Base-by-base conservation (phyloP, 2,113 vertebrate species). In the Lipophrys pholis region DNA sequence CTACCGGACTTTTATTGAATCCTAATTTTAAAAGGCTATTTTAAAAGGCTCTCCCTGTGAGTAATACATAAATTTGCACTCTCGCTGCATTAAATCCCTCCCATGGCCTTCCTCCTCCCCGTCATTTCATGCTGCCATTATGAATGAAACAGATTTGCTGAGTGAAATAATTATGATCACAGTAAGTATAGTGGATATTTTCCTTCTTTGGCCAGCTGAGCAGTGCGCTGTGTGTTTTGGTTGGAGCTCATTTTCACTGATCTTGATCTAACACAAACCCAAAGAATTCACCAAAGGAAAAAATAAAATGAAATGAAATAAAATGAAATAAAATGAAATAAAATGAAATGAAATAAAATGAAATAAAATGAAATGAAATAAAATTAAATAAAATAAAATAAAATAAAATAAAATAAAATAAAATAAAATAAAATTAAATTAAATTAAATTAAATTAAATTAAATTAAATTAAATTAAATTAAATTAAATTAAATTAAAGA, bases 231-330 rank as follows among this genome's bases (percentile, higher is more conserved):
- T 15, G 36, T 63, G 61, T 54, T 67, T 16, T 69, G 66, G 66
- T 84, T 81, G 48, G 54, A 75, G 39, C 69, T 84, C 74, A 81
- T 88, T 84, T 83, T 43, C 14, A 43, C 38, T 8, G 58, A 69
- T 69, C 46, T 63, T 71, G 73, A 79, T 79, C 64, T 16, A 50
- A 73, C 65, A 61, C 39, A 60, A 82, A 73, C 49, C 43, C 3
- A 39, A 43, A 67, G 57, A 69, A 59, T 35, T 50, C 36, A 45
- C 45, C 0, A 3, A 66, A 36, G 69, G n/a, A n/a, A n/a, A n/a
- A n/a, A n/a, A n/a, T n/a, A n/a, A n/a, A n/a, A n/a, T n/a, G n/a
- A n/a, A n/a, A n/a, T n/a, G n/a, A n/a, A n/a, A n/a, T n/a, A n/a
- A n/a, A n/a, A n/a, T n/a, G n/a, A n/a, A n/a, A n/a, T n/a, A n/a